A percentile compares a stretch with the other conserved stretches of the same genome.
Conservation (phyloP, 2,888 invertebrate species). For the Lithophane ornitopus region DNA sequence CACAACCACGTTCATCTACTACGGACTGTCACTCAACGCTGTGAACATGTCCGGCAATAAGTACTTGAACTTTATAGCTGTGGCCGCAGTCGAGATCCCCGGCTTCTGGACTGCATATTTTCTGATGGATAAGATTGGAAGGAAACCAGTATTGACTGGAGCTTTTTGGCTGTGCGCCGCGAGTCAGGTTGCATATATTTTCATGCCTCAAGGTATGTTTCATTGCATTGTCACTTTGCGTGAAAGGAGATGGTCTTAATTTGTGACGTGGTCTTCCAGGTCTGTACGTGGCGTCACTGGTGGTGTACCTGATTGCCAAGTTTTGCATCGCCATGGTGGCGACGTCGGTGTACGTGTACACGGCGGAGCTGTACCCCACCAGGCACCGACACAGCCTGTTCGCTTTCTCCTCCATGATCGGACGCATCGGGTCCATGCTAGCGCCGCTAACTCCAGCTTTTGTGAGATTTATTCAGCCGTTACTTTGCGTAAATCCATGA, state of each 20-base stretch:
- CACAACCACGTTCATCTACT: constrained; percentile 92
- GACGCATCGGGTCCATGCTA: constrained; percentile 91
- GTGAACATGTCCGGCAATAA: constrained; percentile 92
- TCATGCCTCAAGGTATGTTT: constrained; percentile 86
- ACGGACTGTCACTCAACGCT: constrained; percentile 92
- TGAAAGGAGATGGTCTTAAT: neutral
- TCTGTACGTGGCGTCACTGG: constrained; percentile 77
- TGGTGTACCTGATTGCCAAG: constrained; percentile 90
- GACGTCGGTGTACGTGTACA: constrained; percentile 90
- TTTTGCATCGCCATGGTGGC: constrained; percentile 91
- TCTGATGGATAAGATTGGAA: constrained; percentile 91
- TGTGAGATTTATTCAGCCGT: constrained; percentile 77
- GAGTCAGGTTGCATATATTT: constrained; percentile 90
- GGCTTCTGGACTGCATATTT: constrained; percentile 91
- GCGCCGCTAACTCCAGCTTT: constrained; percentile 91
- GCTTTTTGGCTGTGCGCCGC: constrained; percentile 91
- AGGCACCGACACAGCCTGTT: constrained; percentile 90
- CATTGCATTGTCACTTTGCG: neutral
- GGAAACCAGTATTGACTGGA: constrained; percentile 90
- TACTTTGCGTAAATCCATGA: neutral
- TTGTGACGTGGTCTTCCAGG: constrained; percentile 50
- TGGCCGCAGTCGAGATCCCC: constrained; percentile 75
- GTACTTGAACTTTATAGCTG: constrained; percentile 92
- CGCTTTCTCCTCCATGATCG: constrained; percentile 91
- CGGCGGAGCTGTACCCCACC: constrained; percentile 92